A percentile compares a stretch with the other conserved stretches of the same genome.
Conservation (phyloP, 2,888 invertebrate genomes). For the Brassicogethes aeneus region DNA sequence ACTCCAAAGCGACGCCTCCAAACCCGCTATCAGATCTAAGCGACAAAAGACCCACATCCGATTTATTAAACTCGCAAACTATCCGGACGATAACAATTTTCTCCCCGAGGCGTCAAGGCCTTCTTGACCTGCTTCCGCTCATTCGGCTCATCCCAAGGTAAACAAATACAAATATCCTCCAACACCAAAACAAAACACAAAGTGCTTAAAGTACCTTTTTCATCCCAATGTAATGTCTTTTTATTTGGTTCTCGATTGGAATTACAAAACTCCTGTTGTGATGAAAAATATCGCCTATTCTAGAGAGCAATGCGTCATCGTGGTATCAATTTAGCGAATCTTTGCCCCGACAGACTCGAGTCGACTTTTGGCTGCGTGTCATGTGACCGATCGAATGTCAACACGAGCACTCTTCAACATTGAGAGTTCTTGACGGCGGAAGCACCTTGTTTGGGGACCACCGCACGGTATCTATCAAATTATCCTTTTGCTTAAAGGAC, state of each 20-base stretch:
- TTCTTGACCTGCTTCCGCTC: no score
- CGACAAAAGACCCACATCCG: slow-evolving; percentile 17
- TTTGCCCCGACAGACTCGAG: neutral
- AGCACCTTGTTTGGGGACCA: slow-evolving; percentile 28
- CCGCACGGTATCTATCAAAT: slow-evolving; percentile 30
- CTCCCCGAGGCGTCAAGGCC: no score
- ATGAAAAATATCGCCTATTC: slow-evolving; percentile 25
- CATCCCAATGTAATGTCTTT: slow-evolving; percentile 6
- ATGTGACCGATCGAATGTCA: slow-evolving; percentile 30
- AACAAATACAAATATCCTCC: no score
- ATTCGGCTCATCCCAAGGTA: no score
- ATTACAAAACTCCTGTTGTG: slow-evolving; percentile 27
- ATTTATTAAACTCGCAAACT: slow-evolving; percentile 5
- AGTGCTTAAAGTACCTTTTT: no score
- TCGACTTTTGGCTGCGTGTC: slow-evolving; percentile 15
- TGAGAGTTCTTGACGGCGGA: slow-evolving; percentile 33
- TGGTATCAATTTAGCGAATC: no score
- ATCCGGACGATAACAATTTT: neutral
- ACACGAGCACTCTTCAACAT: slow-evolving; percentile 28
- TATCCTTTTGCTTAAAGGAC: slow-evolving; percentile 19
- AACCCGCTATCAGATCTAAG: slow-evolving; percentile 20
- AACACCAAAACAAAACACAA: no score
- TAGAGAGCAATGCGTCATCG: no score
- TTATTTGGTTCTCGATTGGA: slow-evolving; percentile 21
- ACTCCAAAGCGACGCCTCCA: slow-evolving; percentile 18